Conservation (phyloP, 2,888 invertebrate species). For the Tenthredo scrophulariae region DNA sequence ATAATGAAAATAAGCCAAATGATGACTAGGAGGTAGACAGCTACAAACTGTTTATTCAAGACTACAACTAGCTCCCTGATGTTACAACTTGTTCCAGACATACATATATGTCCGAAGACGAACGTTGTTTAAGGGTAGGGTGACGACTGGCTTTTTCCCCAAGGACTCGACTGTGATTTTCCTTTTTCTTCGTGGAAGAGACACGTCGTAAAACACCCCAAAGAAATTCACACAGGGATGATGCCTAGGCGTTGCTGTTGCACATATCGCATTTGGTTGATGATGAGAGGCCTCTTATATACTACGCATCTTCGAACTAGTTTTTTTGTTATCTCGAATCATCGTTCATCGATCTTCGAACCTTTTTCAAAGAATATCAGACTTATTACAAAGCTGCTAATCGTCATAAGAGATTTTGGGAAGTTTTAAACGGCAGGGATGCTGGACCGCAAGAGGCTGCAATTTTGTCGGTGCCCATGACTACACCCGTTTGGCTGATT, state of each 20-base stretch:
- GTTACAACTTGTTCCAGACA: not conserved
- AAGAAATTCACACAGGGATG: not conserved
- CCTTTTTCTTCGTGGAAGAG: not conserved
- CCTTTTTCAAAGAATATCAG: too few relatives aligned
- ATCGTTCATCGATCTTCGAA: too few relatives aligned
- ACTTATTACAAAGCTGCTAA: too few relatives aligned
- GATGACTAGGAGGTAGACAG: not conserved
- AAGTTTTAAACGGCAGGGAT: too few relatives aligned
- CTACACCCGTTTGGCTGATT: too few relatives aligned
- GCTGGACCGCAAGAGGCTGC: too few relatives aligned
- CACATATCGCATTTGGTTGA: not conserved
- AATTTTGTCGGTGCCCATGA: too few relatives aligned
- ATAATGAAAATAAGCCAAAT: constrained; percentile 21
- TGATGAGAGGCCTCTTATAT: not conserved
- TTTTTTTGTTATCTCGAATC: not conserved
- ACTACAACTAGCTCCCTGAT: not conserved
- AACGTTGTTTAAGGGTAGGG: not conserved
- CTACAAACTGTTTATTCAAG: not conserved
- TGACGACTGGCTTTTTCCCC: not conserved
- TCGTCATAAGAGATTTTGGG: too few relatives aligned
- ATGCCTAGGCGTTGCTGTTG: not conserved
- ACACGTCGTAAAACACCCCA: not conserved
- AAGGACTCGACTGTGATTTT: not conserved
- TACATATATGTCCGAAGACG: not conserved
- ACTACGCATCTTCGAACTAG: not conserved